phyloP scores from a whole-genome alignment of 2,888 invertebrate species.

The Eupelmus urozonus region DNA sequence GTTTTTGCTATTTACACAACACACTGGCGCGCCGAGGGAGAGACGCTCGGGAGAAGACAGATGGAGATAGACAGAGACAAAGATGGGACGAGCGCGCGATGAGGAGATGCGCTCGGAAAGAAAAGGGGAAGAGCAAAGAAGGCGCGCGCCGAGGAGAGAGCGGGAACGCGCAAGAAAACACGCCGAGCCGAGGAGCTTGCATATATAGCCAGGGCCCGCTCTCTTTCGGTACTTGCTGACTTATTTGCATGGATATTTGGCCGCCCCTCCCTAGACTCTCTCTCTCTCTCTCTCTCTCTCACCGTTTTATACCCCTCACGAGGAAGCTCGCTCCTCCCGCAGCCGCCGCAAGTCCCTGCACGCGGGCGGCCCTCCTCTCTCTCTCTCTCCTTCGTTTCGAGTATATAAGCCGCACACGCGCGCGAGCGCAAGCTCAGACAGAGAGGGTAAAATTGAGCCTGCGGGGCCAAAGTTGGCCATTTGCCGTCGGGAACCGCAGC shows the following conservation, averaged over 20 bases:
- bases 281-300: background rate
- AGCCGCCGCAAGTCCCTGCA: slow-evolving; percentile 37
- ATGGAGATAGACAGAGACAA: background rate
- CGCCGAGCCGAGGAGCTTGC: background rate
- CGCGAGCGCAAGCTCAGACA: background rate
- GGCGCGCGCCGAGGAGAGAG: background rate
- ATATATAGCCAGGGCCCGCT: background rate
- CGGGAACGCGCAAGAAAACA: background rate
- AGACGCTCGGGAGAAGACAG: too few relatives aligned
- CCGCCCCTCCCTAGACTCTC: background rate
- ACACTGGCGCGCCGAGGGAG: background rate
- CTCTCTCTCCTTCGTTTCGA: slow-evolving; percentile 22
- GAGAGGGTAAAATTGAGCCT: slow-evolving; percentile 18
- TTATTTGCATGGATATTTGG: slow-evolving; percentile 56
- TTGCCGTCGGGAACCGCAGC: slow-evolving; percentile 42
- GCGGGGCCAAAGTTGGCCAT: slow-evolving; percentile 34
- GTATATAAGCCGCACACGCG: slow-evolving; percentile 17
- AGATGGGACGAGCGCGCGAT: background rate
- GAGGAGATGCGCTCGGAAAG: background rate
- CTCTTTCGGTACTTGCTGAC: slow-evolving; percentile 3
- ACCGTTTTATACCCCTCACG: slow-evolving; percentile 4
- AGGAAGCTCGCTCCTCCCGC: slow-evolving; percentile 11
- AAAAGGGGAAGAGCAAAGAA: background rate
- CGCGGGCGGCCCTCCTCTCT: background rate
- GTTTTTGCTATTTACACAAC: slow-evolving; percentile 48